Conservation (phyloP, 2,797 vertebrate species). For the Sebastes steindachneri region DNA sequence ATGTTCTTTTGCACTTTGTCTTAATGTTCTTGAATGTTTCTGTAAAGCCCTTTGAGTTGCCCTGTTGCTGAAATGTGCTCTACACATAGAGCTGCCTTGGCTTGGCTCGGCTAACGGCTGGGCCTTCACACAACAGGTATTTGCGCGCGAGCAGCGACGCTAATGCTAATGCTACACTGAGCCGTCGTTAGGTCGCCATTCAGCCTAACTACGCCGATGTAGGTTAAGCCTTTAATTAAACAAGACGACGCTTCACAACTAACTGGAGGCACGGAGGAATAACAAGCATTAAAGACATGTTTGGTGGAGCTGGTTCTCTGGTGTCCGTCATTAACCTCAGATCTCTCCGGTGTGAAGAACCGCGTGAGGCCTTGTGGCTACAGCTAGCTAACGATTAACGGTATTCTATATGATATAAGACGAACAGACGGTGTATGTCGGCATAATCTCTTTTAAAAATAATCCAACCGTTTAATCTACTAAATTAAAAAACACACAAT, state of each 20-base stretch:
- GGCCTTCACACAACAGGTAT: background rate
- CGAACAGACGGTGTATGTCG: accelerated
- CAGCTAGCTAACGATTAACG: background rate
- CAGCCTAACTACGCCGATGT: background rate
- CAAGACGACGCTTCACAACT: accelerated
- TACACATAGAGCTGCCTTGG: too few species aligned
- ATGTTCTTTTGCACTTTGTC: too few species aligned
- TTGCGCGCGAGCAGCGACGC: constrained; percentile 44
- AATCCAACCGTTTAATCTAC: accelerated
- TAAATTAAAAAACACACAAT: background rate
- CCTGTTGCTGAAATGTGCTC: accelerated
- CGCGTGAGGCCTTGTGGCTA: constrained; percentile 28
- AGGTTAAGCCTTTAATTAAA: background rate
- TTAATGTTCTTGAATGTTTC: too few species aligned
- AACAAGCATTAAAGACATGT: accelerated
- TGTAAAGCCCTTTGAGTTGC: too few species aligned
- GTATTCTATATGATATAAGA: background rate
- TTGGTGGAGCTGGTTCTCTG: accelerated
- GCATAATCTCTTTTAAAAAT: accelerated
- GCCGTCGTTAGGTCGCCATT: constrained; percentile 26
- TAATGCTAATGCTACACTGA: constrained; percentile 17
- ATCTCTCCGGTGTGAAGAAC: background rate
- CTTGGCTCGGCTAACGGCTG: background rate
- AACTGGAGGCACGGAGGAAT: accelerated
- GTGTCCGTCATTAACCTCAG: accelerated